A percentile compares a stretch with the other conserved stretches of the same genome.
Conservation (phyloP, 2,888 invertebrate genomes). For the Isotomurus palustris region DNA sequence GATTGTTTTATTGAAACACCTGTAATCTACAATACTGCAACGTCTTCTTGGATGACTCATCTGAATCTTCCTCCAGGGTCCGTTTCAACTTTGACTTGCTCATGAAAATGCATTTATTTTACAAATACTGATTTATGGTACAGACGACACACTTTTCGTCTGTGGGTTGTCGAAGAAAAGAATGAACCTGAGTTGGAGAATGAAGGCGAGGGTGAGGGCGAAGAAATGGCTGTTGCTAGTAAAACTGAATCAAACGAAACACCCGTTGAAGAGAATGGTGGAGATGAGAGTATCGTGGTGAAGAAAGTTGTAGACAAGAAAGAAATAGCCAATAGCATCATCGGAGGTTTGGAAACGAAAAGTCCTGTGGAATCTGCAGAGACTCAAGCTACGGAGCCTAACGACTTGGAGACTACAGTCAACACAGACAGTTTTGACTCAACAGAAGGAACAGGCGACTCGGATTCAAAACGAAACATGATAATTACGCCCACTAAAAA, state of each 20-base stretch:
- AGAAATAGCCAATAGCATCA: too few relatives aligned
- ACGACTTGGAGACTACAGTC: too few relatives aligned
- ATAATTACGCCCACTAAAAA: too few relatives aligned
- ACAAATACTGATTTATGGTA: neutral
- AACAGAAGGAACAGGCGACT: too few relatives aligned
- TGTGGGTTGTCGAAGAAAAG: slow-evolving; percentile 23
- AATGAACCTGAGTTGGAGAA: slow-evolving; percentile 2
- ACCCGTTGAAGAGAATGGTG: neutral
- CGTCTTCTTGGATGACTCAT: slow-evolving; percentile 17
- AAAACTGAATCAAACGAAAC: neutral
- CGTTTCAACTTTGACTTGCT: too few relatives aligned
- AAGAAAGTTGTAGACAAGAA: slow-evolving; percentile 4
- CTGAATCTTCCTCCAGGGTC: slow-evolving; percentile 27
- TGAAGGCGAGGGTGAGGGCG: too few relatives aligned
- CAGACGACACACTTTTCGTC: slow-evolving; percentile 27
- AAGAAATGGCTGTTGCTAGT: neutral
- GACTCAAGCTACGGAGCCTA: too few relatives aligned
- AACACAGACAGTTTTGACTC: too few relatives aligned
- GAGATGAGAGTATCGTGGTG: too few relatives aligned
- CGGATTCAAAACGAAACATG: too few relatives aligned
- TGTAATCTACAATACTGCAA: slow-evolving; percentile 10
- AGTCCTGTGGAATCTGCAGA: too few relatives aligned
- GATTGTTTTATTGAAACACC: slow-evolving; percentile 11
- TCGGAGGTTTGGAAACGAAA: too few relatives aligned
- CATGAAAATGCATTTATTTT: neutral